Base-by-base conservation (phyloP, 1,140 invertebrate species). In the Berghia stephanieae region DNA sequence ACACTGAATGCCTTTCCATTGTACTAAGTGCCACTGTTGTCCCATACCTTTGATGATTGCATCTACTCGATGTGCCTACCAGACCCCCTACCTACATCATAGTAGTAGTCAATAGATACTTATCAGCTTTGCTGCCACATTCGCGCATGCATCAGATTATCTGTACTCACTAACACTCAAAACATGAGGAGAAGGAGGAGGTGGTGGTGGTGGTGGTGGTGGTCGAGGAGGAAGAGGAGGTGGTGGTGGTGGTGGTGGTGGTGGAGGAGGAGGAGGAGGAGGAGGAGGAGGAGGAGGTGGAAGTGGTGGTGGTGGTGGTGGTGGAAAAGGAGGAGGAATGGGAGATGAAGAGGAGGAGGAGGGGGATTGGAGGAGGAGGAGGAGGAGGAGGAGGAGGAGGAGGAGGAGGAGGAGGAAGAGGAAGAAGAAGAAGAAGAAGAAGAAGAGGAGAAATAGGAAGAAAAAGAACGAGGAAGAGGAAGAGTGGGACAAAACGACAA, bases 261-360 rank as follows among this genome's bases (percentile, higher is more conserved):
- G 36, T 10, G 36, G 57, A n/a, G n/a, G 21, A 21, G 36, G 57
- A n/a, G 57, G 36, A 8, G 36, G 8, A 60, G 36, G 57, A 60
- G n/a, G 8, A 21, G 36, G 57, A 60, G 1, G 57, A 60, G 6
- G 57, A 60, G 57, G 36, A 27, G 57, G 57, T 13, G 57, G 2
- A 27, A 21, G 57, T 2, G 57, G 57, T 60, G 57, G 2, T 60
- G 57, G 57, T 60, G n/a, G 57, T 60, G n/a, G 57, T 60, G n/a
- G 57, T n/a, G 57, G 57, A 8, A n/a, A 60, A 10, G 6, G 57
- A n/a, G 57, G 8, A 60, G 57, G n/a, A 60, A 34, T 60, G 57
- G 1, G 1, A 34, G 8, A 21, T 27, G 36, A 60, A 34, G 36
- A 24, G 57, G 21, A 27, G 57, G 10, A 34, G 36, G 36, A 21